Percentiles rank a stretch among this genome's conserved stretches.
phyloP scores from a whole-genome alignment of 2,797 vertebrate genomes.

The Rousettus madagascariensis region DNA sequence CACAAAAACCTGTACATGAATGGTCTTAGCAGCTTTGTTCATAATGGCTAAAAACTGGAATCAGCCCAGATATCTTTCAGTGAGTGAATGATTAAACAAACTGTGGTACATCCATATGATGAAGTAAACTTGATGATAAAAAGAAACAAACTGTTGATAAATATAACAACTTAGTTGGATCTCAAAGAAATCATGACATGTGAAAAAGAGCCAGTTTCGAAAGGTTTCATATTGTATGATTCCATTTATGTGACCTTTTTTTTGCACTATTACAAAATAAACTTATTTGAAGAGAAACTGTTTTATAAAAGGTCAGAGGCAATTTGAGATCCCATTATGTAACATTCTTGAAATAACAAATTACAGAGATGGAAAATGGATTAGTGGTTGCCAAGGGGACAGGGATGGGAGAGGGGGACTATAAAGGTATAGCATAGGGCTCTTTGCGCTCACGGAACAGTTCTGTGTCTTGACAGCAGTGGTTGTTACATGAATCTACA shows the following conservation, averaged over 20 bases:
- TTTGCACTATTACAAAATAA: too few relatives aligned
- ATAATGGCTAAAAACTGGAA: background rate
- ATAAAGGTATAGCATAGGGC: background rate
- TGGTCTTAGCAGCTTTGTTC: background rate
- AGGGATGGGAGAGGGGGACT: background rate
- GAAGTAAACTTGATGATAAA: background rate
- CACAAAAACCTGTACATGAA: background rate
- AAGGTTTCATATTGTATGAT: background rate
- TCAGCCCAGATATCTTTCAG: background rate
- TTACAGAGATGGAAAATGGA: slow-evolving; percentile 4
- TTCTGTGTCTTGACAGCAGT: background rate
- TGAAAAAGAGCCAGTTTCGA: slow-evolving; percentile 12
- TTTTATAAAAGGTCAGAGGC: too few relatives aligned
- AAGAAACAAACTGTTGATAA: background rate
- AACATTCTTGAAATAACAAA: slow-evolving; percentile 45
- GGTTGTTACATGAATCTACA: background rate
- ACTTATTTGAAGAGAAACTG: too few relatives aligned
- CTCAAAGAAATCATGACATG: background rate
- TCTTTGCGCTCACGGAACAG: background rate
- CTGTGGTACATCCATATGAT: too few relatives aligned
- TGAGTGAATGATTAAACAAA: background rate
- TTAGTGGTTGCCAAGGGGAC: slow-evolving; percentile 49
- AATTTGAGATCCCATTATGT: background rate
- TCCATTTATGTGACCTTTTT: slow-evolving; percentile 12
- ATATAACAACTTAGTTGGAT: background rate